Evolutionary conservation across 2,113 vertebrate genomes (phyloP).

Genomic region (Neotragus moschatus): DNA sequence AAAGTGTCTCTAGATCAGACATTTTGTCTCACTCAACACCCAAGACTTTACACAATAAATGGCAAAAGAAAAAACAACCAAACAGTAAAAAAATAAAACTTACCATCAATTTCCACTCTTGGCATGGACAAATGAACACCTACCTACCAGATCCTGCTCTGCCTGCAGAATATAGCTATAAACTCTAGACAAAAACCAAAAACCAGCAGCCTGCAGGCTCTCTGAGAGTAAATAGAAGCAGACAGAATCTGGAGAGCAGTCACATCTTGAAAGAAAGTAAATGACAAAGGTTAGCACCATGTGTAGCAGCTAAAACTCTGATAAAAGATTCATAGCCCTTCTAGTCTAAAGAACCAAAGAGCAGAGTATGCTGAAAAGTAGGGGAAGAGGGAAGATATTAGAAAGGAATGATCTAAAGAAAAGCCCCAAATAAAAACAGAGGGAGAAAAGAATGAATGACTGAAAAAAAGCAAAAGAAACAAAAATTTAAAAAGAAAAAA

Average conservation of each 20-base stretch:
- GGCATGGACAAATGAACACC: not conserved
- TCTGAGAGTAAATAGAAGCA: not conserved
- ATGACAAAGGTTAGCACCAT: not conserved
- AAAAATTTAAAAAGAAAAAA: not conserved
- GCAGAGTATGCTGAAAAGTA: not conserved
- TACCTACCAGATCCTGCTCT: not conserved
- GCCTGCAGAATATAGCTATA: not conserved
- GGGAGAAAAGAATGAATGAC: not conserved
- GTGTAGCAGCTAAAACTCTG: not conserved
- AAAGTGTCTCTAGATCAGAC: not conserved
- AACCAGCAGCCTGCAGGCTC: not conserved
- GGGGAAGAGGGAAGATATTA: not conserved
- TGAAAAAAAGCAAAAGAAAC: not conserved
- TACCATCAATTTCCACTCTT: not conserved
- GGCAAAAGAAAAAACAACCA: not conserved
- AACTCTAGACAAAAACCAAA: not conserved
- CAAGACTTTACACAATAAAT: not conserved
- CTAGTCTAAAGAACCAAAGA: not conserved
- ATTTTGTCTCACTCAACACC: not conserved
- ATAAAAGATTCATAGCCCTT: not conserved
- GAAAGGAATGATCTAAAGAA: not conserved
- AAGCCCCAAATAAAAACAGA: not conserved
- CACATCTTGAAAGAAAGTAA: not conserved
- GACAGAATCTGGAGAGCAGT: not conserved
- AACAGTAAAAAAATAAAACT: not conserved